Evolutionary conservation across 2,113 vertebrate species (phyloP), one percentile per base, ranked within the genome.

Genomic region (Anseranas semipalmata): DNA sequence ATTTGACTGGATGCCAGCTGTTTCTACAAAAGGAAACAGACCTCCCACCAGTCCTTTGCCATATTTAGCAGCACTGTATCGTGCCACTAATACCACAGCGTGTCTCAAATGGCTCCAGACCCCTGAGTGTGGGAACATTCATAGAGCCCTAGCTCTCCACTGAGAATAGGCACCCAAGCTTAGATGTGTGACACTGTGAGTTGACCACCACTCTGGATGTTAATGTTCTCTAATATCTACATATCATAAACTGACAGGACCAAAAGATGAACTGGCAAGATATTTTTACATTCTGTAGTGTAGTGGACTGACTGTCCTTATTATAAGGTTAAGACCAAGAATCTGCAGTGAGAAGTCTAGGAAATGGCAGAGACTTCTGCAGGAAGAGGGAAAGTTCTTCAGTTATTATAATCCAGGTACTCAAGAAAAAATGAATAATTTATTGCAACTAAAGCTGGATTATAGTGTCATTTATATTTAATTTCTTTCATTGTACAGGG

Each of bases 381-480:
- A 66, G 24, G 28, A 87, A 80, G 28, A 83, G 21, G 12, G 14
- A 41, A 91, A 85, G n/a, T 68, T 92, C 60, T 86, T 89, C 35
- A 79, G 6, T 60, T 87, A 71, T 59, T 93, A 9, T 1, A 85
- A 75, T 52, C 25, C 59, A 93, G 62, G 45, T 91, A 91, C 48
- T 72, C 58, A 76, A 66, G 30, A 60, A 87, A 85, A 52, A 92
- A 92, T 81, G 13, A 95, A 82, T 87, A 87, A 96, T 92, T 91
- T 73, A 85, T 87, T 84, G 67, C 67, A 82, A 73, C 16, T 13
- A 65, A 73, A 81, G 28, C 15, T 93, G 78, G 84, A 75, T 91
- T 89, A 87, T 79, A 41, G 45, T 76, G 78, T 74, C 84, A 94
- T 93, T 93, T 95, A 82, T 93, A 55, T 87, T 87, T 94, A 91